Evolutionary conservation across 2,888 invertebrate genomes (phyloP).

Genomic region (Trichogramma evanescens): DNA sequence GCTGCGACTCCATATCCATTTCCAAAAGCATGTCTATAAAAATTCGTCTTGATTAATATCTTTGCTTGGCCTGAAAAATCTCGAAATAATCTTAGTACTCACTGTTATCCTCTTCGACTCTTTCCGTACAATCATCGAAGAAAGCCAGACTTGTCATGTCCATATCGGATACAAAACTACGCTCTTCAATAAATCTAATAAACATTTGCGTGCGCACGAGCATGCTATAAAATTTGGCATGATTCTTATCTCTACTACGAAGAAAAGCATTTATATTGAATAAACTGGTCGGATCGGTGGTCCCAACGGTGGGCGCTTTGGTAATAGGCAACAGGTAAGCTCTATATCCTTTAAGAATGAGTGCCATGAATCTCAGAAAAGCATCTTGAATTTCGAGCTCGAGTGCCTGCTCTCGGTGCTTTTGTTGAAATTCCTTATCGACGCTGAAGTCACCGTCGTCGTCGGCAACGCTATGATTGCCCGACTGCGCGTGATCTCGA

Average conservation of each 20-base stretch:
- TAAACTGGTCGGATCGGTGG: conserved; percentile 89
- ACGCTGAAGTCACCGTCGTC: conserved; percentile 39
- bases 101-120: conserved; percentile 52
- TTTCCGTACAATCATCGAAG: conserved; percentile 95
- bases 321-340: conserved; percentile 85
- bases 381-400: conserved; percentile 96
- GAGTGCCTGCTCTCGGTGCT: conserved; percentile 62
- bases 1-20: conserved; percentile 62
- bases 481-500: conserved; percentile 12
- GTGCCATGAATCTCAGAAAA: conserved; percentile 91
- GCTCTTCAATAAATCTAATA: conserved; percentile 94
- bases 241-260: conserved; percentile 79
- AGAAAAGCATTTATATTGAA: conserved; percentile 90
- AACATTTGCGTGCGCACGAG: conserved; percentile 95
- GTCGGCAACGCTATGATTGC: conserved; percentile 11
- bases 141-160: conserved; percentile 86
- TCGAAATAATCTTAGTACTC: conserved; percentile 5
- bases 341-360: conserved; percentile 84
- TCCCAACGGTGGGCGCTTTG: conserved; percentile 85
- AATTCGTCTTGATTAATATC: neutral
- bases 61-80: neutral
- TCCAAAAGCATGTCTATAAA: conserved; percentile 59
- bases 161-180: conserved; percentile 96
- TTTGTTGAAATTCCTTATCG: conserved; percentile 43
- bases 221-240: conserved; percentile 81